These are phyloP conservation scores for Xanthia togata DNA, from an alignment of 2,888 invertebrate species.

Conservation along the genomic window DNA sequence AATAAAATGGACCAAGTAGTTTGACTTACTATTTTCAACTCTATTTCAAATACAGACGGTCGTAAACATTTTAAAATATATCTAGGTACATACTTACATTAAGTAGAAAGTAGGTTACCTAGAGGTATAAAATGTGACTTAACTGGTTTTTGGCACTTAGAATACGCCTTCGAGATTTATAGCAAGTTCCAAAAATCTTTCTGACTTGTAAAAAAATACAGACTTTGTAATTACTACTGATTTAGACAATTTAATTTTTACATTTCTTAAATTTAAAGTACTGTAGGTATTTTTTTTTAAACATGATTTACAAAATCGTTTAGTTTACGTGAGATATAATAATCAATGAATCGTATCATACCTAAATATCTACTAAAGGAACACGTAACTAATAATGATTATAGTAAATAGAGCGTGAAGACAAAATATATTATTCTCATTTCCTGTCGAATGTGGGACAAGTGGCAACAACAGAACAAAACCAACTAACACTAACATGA, in stretches of 20 bases:
- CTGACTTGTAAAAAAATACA: not conserved
- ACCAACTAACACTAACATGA: conserved; percentile 1
- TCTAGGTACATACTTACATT: not conserved
- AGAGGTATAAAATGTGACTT: not conserved
- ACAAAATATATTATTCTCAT: conserved; percentile 23
- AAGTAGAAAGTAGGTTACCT: not conserved
- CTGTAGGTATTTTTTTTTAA: not conserved
- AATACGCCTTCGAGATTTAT: not conserved
- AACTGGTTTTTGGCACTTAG: conserved; percentile 13
- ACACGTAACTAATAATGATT: conserved; percentile 5
- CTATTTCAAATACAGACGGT: not conserved
- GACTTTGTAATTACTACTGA: not conserved
- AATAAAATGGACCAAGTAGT: not conserved
- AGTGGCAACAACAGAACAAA: conserved; percentile 23
- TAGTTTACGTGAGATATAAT: not conserved
- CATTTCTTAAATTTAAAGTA: not conserved
- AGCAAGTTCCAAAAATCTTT: not conserved
- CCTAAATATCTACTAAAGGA: not conserved
- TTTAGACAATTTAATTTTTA: no score
- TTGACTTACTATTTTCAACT: not conserved
- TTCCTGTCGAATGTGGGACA: conserved; percentile 28
- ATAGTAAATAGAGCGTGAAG: conserved; percentile 37
- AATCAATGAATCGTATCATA: not conserved
- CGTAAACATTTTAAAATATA: not conserved
- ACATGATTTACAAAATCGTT: not conserved